Evolutionary conservation across 1,140 invertebrate genomes (phyloP).

Genomic region (Drosophila willistoni): DNA sequence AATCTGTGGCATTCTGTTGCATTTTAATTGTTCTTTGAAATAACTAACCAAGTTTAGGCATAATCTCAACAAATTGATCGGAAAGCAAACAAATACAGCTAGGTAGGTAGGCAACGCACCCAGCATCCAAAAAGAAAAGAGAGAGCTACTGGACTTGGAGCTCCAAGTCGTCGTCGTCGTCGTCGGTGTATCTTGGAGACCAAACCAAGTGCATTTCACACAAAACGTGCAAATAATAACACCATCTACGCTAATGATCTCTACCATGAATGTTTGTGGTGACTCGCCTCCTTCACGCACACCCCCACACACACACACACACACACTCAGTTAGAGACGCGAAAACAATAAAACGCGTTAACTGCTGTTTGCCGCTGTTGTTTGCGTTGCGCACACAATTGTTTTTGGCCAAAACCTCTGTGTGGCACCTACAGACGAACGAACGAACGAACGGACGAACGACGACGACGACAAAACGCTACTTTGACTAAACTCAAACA

Average conservation of each 20-base stretch:
- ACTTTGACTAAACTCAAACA: conserved; percentile 29
- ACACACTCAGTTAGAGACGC: conserved; percentile 46
- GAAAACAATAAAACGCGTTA: conserved; percentile 78
- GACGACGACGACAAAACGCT: conserved; percentile 12
- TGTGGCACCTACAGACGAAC: neutral
- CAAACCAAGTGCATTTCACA: conserved; percentile 71
- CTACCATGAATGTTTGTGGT: conserved; percentile 53
- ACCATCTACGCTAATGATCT: conserved; percentile 78
- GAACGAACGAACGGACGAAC: neutral
- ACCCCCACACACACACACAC: conserved; percentile 12
- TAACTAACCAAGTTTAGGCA: conserved; percentile 36
- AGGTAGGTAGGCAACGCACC: conserved; percentile 28
- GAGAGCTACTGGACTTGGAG: neutral
- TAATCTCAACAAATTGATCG: conserved; percentile 70
- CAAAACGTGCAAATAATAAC: conserved; percentile 80
- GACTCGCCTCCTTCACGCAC: conserved; percentile 44
- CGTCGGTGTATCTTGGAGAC: neutral
- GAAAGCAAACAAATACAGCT: neutral
- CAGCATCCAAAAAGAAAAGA: neutral
- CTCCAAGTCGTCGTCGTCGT: neutral
- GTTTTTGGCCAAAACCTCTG: conserved; percentile 36
- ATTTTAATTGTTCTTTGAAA: conserved; percentile 42
- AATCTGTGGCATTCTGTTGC: conserved; percentile 26
- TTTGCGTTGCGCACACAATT: conserved; percentile 59
- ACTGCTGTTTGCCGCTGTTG: conserved; percentile 58